Percentiles rank a stretch among this genome's conserved stretches.
These are phyloP conservation scores for Enteromius anoplus DNA, from an alignment of 2,797 vertebrate genomes.

Conservation along the genomic window DNA sequence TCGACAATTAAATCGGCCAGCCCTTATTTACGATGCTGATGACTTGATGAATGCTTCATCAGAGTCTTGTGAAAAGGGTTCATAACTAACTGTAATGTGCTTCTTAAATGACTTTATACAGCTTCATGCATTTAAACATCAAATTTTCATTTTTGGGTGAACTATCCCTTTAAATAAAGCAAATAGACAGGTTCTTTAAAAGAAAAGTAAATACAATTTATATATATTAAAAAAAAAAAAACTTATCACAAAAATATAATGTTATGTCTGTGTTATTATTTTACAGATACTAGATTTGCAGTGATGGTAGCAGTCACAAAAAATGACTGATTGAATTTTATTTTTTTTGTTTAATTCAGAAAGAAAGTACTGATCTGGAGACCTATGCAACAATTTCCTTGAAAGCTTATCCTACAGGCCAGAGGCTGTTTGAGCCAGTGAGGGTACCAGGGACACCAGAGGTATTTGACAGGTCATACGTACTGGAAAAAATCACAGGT, in stretches of 20 bases:
- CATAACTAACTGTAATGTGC: not conserved
- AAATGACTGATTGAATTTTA: not conserved
- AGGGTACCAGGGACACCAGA: conserved; percentile 62
- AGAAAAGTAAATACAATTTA: not conserved
- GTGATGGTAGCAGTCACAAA: not conserved
- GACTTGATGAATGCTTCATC: too few species aligned
- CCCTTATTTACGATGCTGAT: too few species aligned
- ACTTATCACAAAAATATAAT: too few species aligned
- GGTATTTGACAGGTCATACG: conserved; percentile 58
- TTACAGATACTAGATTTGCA: not conserved
- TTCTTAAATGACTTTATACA: not conserved
- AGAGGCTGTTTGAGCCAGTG: conserved; percentile 67
- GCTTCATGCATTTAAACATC: not conserved
- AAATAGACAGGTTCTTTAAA: not conserved
- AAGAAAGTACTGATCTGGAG: conserved; percentile 51
- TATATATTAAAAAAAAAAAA: not conserved
- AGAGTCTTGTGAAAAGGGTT: too few species aligned
- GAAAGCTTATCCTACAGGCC: conserved; percentile 22
- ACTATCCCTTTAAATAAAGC: not conserved
- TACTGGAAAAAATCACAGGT: conserved; percentile 69
- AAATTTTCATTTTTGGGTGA: too few species aligned
- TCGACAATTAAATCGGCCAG: too few species aligned
- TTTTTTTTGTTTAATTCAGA: conserved; percentile 27
- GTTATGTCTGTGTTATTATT: not conserved
- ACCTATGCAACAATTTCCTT: conserved; percentile 59